These are phyloP conservation scores for Muscicapa adusta DNA, from an alignment of 2,113 vertebrate species.

Conservation along the genomic window DNA sequence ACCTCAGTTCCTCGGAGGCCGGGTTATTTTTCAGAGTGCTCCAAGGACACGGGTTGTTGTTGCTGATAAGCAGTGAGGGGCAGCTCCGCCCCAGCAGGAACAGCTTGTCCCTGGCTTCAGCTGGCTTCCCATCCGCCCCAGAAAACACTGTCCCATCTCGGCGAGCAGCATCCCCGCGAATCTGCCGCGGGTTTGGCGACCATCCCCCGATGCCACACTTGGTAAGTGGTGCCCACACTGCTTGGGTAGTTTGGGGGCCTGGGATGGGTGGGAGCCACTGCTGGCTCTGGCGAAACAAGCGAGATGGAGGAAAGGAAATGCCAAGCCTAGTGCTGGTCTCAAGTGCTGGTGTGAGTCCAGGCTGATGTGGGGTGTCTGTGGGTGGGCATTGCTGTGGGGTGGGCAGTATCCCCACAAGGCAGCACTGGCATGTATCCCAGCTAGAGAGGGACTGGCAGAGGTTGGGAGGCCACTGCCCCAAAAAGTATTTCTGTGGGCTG, in stretches of 20 bases:
- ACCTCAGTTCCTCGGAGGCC: not conserved
- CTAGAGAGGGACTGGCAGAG: not conserved
- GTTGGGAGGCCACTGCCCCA: not conserved
- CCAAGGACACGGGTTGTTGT: constrained; percentile 37
- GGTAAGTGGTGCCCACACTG: not conserved
- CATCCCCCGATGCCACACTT: not conserved
- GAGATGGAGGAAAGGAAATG: not conserved
- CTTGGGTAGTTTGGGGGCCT: not conserved
- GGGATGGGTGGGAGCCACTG: not conserved
- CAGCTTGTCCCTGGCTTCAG: not conserved
- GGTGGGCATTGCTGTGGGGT: not conserved
- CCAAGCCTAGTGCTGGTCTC: not conserved
- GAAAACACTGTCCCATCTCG: not conserved
- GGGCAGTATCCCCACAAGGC: rapidly evolving
- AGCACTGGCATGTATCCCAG: not conserved
- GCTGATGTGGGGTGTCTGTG: not conserved
- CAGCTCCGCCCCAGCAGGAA: constrained; percentile 43
- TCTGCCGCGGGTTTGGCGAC: rapidly evolving
- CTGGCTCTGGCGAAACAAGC: not conserved
- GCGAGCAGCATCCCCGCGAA: not conserved
- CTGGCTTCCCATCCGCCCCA: not conserved
- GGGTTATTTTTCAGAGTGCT: not conserved
- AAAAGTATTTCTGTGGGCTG: not conserved
- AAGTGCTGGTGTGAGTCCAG: rapidly evolving
- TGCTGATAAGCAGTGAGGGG: not conserved